phyloP scores from a whole-genome alignment of 2,113 vertebrate genomes.

The Isurus oxyrinchus region DNA sequence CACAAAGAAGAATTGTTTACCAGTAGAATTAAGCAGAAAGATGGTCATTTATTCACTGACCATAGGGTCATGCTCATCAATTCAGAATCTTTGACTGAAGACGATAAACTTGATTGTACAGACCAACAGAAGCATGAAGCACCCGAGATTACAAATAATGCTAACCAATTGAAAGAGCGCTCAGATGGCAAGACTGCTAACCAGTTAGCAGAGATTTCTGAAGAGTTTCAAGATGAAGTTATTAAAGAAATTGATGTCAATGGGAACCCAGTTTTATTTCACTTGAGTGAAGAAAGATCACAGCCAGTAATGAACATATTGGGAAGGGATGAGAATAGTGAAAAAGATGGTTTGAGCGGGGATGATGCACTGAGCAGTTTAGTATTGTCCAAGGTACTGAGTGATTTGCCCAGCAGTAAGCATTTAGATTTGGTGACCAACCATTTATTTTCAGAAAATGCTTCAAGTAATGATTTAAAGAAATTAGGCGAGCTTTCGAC shows the following conservation, averaged over 20 bases:
- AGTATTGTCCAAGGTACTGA: slow-evolving; percentile 40
- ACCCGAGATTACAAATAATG: neutral
- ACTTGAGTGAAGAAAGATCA: neutral
- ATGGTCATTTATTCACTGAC: slow-evolving; percentile 9
- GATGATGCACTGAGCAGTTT: neutral
- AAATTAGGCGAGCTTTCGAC: neutral
- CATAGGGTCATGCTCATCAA: neutral
- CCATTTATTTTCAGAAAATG: slow-evolving; percentile 29
- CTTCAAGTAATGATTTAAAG: slow-evolving; percentile 31
- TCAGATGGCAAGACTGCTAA: neutral
- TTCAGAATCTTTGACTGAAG: neutral
- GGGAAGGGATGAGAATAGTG: neutral
- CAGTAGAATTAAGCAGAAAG: neutral
- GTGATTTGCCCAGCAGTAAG: neutral
- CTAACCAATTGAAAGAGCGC: neutral
- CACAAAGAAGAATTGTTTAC: neutral
- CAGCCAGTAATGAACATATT: neutral
- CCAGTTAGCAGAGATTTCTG: neutral
- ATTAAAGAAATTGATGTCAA: neutral
- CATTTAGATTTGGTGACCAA: neutral
- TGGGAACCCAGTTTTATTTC: neutral
- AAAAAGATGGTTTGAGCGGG: slow-evolving; percentile 16
- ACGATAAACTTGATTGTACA: neutral
- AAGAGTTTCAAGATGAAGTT: neutral
- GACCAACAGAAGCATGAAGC: neutral